Percentiles rank a stretch among this genome's conserved stretches.
Conservation (phyloP, 2,888 invertebrate species). For the Belgica antarctica region DNA sequence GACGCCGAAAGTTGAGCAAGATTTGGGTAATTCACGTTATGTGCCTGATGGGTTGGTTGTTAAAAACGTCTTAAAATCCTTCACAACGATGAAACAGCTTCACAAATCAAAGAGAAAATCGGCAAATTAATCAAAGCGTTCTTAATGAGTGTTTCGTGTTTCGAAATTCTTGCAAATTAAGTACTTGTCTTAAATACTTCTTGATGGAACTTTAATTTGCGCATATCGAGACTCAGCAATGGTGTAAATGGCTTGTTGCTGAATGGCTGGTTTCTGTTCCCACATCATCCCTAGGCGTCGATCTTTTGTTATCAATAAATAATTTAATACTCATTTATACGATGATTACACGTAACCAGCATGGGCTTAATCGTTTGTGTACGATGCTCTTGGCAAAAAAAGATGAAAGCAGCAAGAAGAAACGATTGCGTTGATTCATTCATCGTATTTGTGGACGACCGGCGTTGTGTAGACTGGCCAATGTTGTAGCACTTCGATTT, state of each 20-base stretch:
- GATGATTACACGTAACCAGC: neutral
- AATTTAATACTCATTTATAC: neutral
- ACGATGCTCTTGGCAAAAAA: neutral
- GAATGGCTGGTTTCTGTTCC: neutral
- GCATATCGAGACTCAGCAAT: neutral
- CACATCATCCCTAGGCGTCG: neutral
- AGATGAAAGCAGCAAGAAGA: neutral
- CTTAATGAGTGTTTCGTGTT: no score
- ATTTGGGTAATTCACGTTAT: no score
- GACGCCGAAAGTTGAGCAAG: no score
- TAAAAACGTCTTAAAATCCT: no score
- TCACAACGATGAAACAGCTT: no score
- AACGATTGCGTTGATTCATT: neutral
- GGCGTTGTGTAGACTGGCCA: no score
- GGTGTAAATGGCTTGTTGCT: neutral
- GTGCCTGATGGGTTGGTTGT: no score
- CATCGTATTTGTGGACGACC: no score
- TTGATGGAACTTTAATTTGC: constrained; percentile 4
- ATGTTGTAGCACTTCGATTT: neutral
- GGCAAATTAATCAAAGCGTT: no score
- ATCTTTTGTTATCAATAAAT: neutral
- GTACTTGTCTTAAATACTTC: no score
- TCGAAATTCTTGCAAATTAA: no score
- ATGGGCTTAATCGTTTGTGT: neutral
- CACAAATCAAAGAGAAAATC: no score